Evolutionary conservation across 2,888 invertebrate genomes (phyloP), one percentile per base, ranked within the genome.

Genomic region (Dasypolia templi): DNA sequence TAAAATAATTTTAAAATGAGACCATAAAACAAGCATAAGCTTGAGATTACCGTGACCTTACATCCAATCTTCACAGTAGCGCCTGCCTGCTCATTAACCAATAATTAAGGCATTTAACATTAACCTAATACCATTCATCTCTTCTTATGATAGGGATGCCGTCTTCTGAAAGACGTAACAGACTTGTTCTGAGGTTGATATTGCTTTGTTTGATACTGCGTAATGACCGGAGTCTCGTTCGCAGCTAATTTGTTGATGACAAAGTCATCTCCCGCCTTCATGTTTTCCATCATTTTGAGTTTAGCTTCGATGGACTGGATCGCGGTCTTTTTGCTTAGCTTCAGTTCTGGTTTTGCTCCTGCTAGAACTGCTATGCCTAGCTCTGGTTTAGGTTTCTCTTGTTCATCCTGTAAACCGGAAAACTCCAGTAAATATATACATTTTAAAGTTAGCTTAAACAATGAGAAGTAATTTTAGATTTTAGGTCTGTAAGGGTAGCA

Each of bases 221-320:
- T 96, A 64, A 98, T 97, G 44, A 98, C 91, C 0, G 98, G 97
- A 22, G 97, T 94, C 88, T 98, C 97, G 42, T 97, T 93, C 0
- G 97, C 97, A 19, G 97, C 96, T 5, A 97, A 96, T 89, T 97
- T 97, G 90, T 98, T 98, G 9, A 98, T 96, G 74, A 98, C 97
- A 86, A 98, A 97, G 89, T 98, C 98, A 82, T 98, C 97, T 62
- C 97, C 97, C 0, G 97, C 96, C 85, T 97, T 96, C 91, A 97
- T 97, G 81, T 96, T 97, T 86, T 98, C 98, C 97, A 99, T 97
- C 92, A 98, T 95, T 89, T 98, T 98, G 1, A 99, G 94, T 93
- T 99, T 99, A 0, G 98, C 98, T 92, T 99, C 98, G 77, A 99
- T 99, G 0, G 98, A 98, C 90, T 98, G 98, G 84, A 99, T 99